Percentiles rank a stretch among this genome's conserved stretches.
These are phyloP conservation scores for Drosophila malerkotliana DNA, from an alignment of 1,140 invertebrate species.

Conservation along the genomic window DNA sequence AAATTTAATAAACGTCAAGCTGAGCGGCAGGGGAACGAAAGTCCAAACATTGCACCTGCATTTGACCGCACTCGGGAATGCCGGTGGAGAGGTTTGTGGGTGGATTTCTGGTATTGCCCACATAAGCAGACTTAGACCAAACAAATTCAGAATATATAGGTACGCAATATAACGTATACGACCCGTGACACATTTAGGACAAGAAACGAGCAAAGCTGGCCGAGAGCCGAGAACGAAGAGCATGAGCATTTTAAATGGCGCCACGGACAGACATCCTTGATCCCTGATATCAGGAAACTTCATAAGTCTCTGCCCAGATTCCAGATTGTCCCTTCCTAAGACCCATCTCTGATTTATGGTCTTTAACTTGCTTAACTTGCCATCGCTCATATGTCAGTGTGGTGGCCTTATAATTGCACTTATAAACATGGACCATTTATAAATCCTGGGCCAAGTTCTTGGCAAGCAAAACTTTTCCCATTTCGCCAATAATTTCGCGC, in stretches of 20 bases:
- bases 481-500: constrained; percentile 71
- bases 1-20: constrained; percentile 75
- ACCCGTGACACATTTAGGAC: constrained; percentile 18
- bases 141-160: constrained; percentile 18
- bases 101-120: constrained; percentile 35
- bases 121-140: constrained; percentile 2
- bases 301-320: constrained; percentile 26
- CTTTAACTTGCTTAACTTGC: constrained; percentile 53
- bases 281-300: constrained; percentile 38
- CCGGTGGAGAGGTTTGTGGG: constrained; percentile 3
- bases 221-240: not conserved
- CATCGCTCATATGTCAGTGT: constrained; percentile 50
- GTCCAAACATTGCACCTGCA: constrained; percentile 45
- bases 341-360: constrained; percentile 65
- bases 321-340: constrained; percentile 15
- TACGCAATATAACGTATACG: constrained; percentile 60
- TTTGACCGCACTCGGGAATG: constrained; percentile 44
- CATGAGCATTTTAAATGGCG: constrained; percentile 17
- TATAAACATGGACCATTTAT: constrained; percentile 62
- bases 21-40: constrained; percentile 17
- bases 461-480: constrained; percentile 67
- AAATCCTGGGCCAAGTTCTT: constrained; percentile 49
- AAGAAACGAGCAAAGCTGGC: not conserved
- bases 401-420: constrained; percentile 47
- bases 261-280: constrained; percentile 14